Conservation (phyloP, 2,113 vertebrate species). For the Trichechus manatus region DNA sequence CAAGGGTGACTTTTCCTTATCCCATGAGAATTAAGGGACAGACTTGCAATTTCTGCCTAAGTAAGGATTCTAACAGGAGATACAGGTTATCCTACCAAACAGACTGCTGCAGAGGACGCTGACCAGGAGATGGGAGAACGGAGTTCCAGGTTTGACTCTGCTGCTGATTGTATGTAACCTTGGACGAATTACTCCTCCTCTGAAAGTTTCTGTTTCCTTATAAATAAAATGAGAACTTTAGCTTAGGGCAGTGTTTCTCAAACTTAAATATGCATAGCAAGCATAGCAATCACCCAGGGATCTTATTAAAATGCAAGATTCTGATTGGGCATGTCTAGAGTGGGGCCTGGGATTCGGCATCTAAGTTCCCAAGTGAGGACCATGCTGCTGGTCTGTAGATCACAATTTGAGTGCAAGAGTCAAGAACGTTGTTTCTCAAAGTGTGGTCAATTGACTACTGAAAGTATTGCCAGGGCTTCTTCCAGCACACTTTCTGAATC, state of each 20-base stretch:
- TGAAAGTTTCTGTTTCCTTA: neutral
- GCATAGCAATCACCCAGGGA: neutral
- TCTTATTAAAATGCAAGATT: neutral
- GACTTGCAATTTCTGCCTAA: constrained; percentile 12
- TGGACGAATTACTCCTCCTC: neutral
- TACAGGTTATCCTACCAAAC: neutral
- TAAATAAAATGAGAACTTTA: neutral
- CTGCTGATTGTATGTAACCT: neutral
- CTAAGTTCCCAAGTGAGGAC: neutral
- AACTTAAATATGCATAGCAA: neutral
- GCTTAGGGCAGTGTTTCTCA: neutral
- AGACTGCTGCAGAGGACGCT: neutral
- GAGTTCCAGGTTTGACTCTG: neutral
- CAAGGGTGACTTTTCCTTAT: constrained; percentile 68
- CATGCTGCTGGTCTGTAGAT: neutral
- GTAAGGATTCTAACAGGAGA: constrained; percentile 32
- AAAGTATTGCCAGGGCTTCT: neutral
- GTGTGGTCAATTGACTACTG: neutral
- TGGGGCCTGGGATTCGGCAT: too few species aligned
- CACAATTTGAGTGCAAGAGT: neutral
- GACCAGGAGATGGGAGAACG: neutral
- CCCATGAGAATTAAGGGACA: constrained; percentile 62
- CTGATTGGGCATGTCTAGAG: neutral
- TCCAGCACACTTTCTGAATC: neutral
- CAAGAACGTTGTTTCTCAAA: neutral